These are phyloP conservation scores for Clunio marinus DNA, from an alignment of 2,888 invertebrate species.

Conservation along the genomic window DNA sequence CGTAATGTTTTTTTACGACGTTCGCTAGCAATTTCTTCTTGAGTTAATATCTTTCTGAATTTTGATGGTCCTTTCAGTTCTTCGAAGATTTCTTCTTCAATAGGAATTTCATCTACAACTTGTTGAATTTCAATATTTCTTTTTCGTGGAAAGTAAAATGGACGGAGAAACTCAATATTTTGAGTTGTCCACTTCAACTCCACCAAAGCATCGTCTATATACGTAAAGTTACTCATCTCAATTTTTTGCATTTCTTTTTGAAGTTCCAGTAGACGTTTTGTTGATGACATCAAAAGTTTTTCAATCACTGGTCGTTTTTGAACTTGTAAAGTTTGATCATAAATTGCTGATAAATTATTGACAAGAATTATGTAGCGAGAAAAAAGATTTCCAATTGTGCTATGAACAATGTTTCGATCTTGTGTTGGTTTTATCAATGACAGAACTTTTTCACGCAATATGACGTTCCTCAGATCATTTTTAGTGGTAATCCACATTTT, in stretches of 20 bases:
- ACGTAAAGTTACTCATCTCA: conserved; percentile 58
- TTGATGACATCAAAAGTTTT: conserved; percentile 45
- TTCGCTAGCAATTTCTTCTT: conserved; percentile 40
- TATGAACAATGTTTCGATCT: conserved; percentile 44
- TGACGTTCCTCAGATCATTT: conserved; percentile 49
- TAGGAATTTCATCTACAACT: conserved; percentile 42
- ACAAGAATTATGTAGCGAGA: conserved; percentile 47
- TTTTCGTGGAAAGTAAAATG: conserved; percentile 55
- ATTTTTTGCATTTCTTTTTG: conserved; percentile 55
- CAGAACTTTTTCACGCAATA: conserved; percentile 47
- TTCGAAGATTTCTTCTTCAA: conserved; percentile 43
- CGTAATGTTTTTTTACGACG: conserved; percentile 42
- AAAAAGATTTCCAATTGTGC: conserved; percentile 47
- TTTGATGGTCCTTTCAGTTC: not conserved
- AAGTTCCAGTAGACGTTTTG: conserved; percentile 54
- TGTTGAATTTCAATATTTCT: conserved; percentile 47
- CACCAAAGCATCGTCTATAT: conserved; percentile 63
- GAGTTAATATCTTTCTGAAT: conserved; percentile 13
- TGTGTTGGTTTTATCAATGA: conserved; percentile 43
- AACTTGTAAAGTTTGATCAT: conserved; percentile 48
- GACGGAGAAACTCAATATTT: conserved; percentile 56
- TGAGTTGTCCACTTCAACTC: conserved; percentile 62
- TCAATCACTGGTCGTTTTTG: conserved; percentile 47
- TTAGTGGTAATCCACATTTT: conserved; percentile 54
- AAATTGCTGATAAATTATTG: conserved; percentile 47